Percentiles rank a stretch among this genome's conserved stretches.
phyloP scores from a whole-genome alignment of 2,113 vertebrate species.

The Microtus pennsylvanicus region DNA sequence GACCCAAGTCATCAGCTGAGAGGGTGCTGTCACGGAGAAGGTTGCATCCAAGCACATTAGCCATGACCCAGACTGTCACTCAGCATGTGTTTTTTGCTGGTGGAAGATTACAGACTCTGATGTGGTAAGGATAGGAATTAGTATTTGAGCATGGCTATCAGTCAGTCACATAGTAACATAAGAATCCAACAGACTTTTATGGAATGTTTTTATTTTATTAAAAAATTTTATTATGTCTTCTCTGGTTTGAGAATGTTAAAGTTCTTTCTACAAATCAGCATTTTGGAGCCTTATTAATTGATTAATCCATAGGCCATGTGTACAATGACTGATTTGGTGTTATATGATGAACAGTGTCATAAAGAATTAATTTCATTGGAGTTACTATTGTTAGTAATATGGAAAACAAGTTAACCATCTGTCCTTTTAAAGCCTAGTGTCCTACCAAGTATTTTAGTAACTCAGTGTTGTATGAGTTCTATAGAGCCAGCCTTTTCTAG shows the following conservation, averaged over 20 bases:
- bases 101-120: neutral
- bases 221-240: slow-evolving; percentile 10
- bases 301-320: neutral
- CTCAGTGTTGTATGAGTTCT: neutral
- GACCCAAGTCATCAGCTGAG: neutral
- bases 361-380: neutral
- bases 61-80: neutral
- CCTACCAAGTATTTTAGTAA: neutral
- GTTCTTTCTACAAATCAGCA: neutral
- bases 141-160: neutral
- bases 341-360: neutral
- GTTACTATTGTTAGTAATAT: neutral
- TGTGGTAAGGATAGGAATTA: neutral
- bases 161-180: neutral
- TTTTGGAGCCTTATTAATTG: neutral
- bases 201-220: neutral
- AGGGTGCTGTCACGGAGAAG: neutral
- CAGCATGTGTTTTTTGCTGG: neutral
- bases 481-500: neutral
- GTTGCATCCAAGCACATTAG: neutral
- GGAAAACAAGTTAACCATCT: neutral
- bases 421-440: neutral
- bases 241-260: neutral
- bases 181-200: neutral
- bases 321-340: neutral